Conservation (phyloP, 53 echinoderm and acorn worm genomes). For the Arbacia lixula region DNA sequence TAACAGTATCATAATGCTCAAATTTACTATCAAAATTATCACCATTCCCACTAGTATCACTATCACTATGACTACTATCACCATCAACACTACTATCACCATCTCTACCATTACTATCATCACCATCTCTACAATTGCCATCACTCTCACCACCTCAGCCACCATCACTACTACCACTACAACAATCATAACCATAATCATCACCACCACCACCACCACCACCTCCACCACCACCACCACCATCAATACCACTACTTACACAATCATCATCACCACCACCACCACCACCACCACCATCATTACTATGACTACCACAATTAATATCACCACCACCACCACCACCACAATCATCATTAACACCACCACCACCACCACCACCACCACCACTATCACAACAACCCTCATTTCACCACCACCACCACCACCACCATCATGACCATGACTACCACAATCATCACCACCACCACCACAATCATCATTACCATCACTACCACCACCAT, state of each 20-base stretch:
- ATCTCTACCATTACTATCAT: conserved; percentile 4
- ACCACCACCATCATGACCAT: too few relatives aligned
- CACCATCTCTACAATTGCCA: not conserved
- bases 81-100: conserved; percentile 17
- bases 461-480: too few relatives aligned
- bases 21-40: conserved; percentile 22
- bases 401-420: not conserved
- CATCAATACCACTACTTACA: not conserved
- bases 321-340: not conserved
- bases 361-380: too few relatives aligned
- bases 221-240: not conserved
- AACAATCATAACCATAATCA: conserved; percentile 11
- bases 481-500: not conserved
- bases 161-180: not conserved
- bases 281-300: not conserved
- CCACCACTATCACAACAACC: not conserved
- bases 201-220: conserved; percentile 2
- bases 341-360: too few relatives aligned
- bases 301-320: not conserved
- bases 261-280: not conserved
- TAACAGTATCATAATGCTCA: not conserved
- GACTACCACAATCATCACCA: too few relatives aligned
- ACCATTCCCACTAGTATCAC: conserved; percentile 30
- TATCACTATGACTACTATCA: conserved; percentile 14
- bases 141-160: not conserved